These are phyloP conservation scores for Diachrysia chrysitis DNA, from an alignment of 2,888 invertebrate species.

Conservation along the genomic window DNA sequence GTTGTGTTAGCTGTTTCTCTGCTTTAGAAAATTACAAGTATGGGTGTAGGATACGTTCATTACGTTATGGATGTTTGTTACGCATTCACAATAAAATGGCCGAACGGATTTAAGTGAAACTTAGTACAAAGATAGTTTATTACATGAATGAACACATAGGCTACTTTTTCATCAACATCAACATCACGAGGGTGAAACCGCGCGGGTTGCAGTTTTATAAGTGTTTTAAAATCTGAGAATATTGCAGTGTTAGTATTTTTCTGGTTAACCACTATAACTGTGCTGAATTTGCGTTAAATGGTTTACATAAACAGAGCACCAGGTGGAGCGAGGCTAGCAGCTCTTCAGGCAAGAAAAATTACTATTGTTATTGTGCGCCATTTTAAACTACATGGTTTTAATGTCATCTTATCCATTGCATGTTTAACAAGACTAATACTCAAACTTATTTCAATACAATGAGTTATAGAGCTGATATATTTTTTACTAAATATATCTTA, in stretches of 20 bases:
- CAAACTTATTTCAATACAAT: background rate
- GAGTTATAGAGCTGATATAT: too few species aligned
- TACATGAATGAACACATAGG: too few species aligned
- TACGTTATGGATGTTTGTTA: background rate
- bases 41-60: too few species aligned
- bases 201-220: background rate
- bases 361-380: conserved; percentile 5
- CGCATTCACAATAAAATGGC: too few species aligned
- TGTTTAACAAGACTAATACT: background rate
- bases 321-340: background rate
- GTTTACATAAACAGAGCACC: conserved; percentile 6
- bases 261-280: background rate
- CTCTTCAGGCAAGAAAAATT: conserved; percentile 6
- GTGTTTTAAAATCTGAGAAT: background rate
- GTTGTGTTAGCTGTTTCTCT: conserved; percentile 8
- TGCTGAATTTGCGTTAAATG: background rate
- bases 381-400: background rate
- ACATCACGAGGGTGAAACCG: too few species aligned
- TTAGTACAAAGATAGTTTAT: too few species aligned
- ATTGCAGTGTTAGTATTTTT: background rate
- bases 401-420: background rate
- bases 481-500: too few species aligned
- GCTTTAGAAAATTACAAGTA: background rate
- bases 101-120: too few species aligned
- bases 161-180: too few species aligned